phyloP scores from a whole-genome alignment of 2,888 invertebrate genomes.

The Leptura quadrifasciata region DNA sequence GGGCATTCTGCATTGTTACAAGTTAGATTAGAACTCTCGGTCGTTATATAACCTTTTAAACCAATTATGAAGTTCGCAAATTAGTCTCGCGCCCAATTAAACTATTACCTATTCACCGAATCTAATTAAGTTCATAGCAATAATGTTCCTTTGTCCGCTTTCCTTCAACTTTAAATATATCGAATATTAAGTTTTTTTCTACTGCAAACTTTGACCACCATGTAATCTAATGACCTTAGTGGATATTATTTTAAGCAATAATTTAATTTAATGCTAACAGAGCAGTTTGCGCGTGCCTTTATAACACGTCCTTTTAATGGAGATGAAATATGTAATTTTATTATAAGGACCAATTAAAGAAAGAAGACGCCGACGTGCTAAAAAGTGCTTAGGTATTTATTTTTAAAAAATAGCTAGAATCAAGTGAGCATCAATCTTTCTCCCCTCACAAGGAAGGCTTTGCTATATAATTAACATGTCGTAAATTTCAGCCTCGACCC shows the following conservation, averaged over 20 bases:
- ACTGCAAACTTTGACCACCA: too few species aligned
- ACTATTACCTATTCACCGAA: background rate
- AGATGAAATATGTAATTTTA: background rate
- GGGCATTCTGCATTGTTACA: constrained; percentile 24
- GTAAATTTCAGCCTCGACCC: constrained; percentile 50
- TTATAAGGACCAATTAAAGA: constrained; percentile 1
- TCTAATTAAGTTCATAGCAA: background rate
- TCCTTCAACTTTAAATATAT: too few species aligned
- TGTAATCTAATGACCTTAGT: too few species aligned
- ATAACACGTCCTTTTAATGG: too few species aligned
- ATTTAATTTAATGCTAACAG: too few species aligned
- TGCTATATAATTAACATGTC: constrained; percentile 58
- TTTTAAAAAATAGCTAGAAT: constrained; percentile 47
- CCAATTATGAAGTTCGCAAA: constrained; percentile 29
- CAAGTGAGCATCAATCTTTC: constrained; percentile 56
- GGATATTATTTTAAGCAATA: too few species aligned
- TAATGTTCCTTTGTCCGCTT: too few species aligned
- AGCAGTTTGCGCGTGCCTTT: too few species aligned
- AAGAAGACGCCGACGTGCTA: background rate
- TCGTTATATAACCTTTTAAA: constrained; percentile 25
- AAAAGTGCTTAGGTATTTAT: constrained; percentile 33
- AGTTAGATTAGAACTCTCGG: constrained; percentile 27
- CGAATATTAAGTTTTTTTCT: too few species aligned
- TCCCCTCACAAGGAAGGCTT: constrained; percentile 45
- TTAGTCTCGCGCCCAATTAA: constrained; percentile 12